These are phyloP conservation scores for Phylloscopus whistleri DNA, from an alignment of 2,113 vertebrate genomes.

Conservation along the genomic window DNA sequence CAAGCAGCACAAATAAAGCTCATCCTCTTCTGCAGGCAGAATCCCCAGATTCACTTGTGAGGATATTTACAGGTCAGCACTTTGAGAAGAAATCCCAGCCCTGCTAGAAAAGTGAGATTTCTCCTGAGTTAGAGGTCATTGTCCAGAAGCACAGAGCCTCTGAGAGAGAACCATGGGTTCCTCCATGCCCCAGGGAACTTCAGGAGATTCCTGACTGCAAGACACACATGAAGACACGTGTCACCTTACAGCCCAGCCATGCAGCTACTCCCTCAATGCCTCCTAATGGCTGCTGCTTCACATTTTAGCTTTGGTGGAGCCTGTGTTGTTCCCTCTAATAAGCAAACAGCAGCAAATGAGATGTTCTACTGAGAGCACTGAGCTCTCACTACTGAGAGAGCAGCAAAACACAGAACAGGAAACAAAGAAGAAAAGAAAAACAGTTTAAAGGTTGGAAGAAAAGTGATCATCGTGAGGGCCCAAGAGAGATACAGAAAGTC, in stretches of 20 bases:
- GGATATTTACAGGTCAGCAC: not conserved
- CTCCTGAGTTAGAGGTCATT: not conserved
- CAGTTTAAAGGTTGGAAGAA: not conserved
- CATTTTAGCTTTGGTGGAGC: not conserved
- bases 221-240: fast-evolving
- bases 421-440: not conserved
- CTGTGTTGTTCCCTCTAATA: not conserved
- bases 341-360: not conserved
- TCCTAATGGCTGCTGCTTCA: not conserved
- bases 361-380: not conserved
- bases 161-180: not conserved
- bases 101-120: not conserved
- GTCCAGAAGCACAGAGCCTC: not conserved
- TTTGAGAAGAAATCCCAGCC: not conserved
- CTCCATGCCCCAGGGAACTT: not conserved
- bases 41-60: not conserved
- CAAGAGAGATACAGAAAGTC: not conserved
- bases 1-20: not conserved
- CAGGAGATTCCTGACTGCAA: not conserved
- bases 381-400: not conserved
- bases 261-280: not conserved
- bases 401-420: not conserved
- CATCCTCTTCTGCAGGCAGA: not conserved
- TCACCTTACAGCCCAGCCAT: not conserved
- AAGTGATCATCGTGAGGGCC: not conserved